Percentiles rank a stretch among this genome's conserved stretches.
Evolutionary conservation across 2,797 vertebrate genomes (phyloP).

Genomic region (Channa striata): DNA sequence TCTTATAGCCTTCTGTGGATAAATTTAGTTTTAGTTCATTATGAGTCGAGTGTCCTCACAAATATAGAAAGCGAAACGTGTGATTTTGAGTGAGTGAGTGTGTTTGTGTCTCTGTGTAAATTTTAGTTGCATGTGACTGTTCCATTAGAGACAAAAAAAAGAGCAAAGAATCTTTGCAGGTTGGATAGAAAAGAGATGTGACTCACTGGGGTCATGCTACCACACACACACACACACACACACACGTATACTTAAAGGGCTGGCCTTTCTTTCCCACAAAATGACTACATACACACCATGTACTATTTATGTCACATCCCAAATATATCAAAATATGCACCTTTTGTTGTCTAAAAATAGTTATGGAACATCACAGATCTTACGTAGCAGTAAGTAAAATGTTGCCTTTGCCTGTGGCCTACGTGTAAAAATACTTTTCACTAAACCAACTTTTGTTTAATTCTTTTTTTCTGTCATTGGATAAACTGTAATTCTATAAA

Average conservation of each 20-base stretch:
- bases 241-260: neutral
- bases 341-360: too few species aligned
- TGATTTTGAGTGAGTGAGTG: slow-evolving; percentile 1
- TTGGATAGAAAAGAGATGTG: slow-evolving; percentile 33
- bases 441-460: neutral
- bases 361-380: neutral
- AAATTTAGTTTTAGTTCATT: too few species aligned
- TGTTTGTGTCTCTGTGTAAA: slow-evolving; percentile 27
- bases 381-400: too few species aligned
- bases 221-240: neutral
- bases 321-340: too few species aligned
- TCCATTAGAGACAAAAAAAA: slow-evolving; percentile 50
- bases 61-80: too few species aligned
- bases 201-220: slow-evolving; percentile 35
- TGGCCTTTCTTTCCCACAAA: too few species aligned
- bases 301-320: neutral
- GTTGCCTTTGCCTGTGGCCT: too few species aligned
- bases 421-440: too few species aligned
- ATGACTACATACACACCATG: neutral
- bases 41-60: too few species aligned
- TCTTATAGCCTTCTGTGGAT: too few species aligned
- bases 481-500: neutral
- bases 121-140: slow-evolving; percentile 52
- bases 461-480: neutral
- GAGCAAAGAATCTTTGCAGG: slow-evolving; percentile 45